Evolutionary conservation across 2,797 vertebrate genomes (phyloP), one percentile per base, ranked within the genome.

Genomic region (Thunnus albacares): DNA sequence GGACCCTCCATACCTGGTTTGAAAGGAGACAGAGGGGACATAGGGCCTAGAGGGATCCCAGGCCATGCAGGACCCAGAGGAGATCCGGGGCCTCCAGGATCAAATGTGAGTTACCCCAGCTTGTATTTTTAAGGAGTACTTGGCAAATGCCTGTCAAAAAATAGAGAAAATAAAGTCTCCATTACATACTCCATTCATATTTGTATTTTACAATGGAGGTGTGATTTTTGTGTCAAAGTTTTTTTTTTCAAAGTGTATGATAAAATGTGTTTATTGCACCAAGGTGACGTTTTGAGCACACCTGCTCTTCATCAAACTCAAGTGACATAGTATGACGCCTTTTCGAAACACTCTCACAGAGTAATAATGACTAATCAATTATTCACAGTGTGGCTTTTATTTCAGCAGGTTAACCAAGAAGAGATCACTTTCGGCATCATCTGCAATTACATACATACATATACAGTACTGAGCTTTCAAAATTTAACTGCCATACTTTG

Each of bases 1-100:
- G 96, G 96, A 86, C 85, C 90, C 69, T 84, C 93, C 55, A 90
- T 90, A 15, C 83, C 81, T 75, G 87, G 93, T 68, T 71, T 93
- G 24, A 96, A 97, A 94, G 97, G 97, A 77, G 94, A 95, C 62
- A 95, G 87, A 92, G 97, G 97, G 64, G 92, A 91, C 65, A 82
- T 92, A 91, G 97, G 97, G 92, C 91, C 2, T 17, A 33, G 58
- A 47, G 93, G 93, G 52, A 45, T 5, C 6, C 74, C 43, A 53
- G 92, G 94, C 41, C 15, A 20, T 68, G 3, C 6, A 56, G 91
- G 93, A 26, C 20, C 33, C 2, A 77, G 28, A 57, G 97, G 97
- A 88, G 83, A 95, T 82, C 83, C 92, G 72, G 97, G 97, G 80
- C 89, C 89, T n/a, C 12, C 78, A 77, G 97, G 97, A 49, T 87